Percentiles rank a stretch among this genome's conserved stretches.
Evolutionary conservation across 2,888 invertebrate genomes (phyloP).

Genomic region (Chrysina gloriosa): DNA sequence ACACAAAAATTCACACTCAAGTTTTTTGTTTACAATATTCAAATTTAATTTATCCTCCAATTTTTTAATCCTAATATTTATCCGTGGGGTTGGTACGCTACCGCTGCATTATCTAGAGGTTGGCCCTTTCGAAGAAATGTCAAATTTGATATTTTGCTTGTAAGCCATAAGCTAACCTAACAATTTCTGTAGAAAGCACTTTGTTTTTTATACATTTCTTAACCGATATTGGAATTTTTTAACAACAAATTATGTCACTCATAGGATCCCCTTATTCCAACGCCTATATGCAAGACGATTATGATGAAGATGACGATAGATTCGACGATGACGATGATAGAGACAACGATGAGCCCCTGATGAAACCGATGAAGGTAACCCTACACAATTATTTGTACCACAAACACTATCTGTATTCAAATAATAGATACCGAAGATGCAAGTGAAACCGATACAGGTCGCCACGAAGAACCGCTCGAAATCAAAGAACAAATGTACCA

Average conservation of each 20-base stretch:
- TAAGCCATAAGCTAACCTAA: too few relatives aligned
- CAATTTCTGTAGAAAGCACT: too few relatives aligned
- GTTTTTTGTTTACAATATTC: too few relatives aligned
- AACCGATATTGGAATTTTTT: too few relatives aligned
- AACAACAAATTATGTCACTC: conserved; percentile 70
- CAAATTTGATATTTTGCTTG: too few relatives aligned
- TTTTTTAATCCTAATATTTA: too few relatives aligned
- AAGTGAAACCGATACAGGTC: conserved; percentile 92
- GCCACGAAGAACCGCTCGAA: conserved; percentile 83
- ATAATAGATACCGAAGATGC: conserved; percentile 92
- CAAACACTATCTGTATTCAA: not conserved
- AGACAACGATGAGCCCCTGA: conserved; percentile 72
- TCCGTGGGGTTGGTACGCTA: too few relatives aligned
- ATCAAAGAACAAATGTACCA: conserved; percentile 92
- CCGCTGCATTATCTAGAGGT: too few relatives aligned
- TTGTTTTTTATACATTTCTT: too few relatives aligned
- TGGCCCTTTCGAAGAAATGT: too few relatives aligned
- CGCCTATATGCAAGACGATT: conserved; percentile 74
- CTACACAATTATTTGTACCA: not conserved
- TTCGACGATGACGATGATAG: conserved; percentile 79
- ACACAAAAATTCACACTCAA: too few relatives aligned
- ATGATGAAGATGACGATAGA: conserved; percentile 79
- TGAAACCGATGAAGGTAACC: conserved; percentile 70
- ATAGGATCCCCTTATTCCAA: conserved; percentile 77
- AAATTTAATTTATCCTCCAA: too few relatives aligned